These are phyloP conservation scores for Sebastes baramenuke DNA, from an alignment of 2,797 vertebrate species.

Conservation along the genomic window DNA sequence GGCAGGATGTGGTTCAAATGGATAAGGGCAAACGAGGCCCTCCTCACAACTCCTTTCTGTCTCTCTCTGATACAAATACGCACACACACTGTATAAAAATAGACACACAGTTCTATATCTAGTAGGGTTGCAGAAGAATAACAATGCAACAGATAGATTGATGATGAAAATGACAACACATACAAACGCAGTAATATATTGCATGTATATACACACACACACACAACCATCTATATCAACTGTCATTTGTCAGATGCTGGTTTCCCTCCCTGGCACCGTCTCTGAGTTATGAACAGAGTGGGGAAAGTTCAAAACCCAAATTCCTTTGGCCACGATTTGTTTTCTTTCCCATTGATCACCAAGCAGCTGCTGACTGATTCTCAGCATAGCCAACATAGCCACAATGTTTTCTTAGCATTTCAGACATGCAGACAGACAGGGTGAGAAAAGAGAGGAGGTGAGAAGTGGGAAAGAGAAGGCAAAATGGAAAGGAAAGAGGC, in stretches of 20 bases:
- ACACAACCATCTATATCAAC: constrained; percentile 1
- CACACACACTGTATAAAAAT: background rate
- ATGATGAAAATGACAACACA: background rate
- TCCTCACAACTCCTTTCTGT: constrained; percentile 4
- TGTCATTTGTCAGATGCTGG: constrained; percentile 43
- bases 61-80: background rate
- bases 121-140: background rate
- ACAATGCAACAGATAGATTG: background rate
- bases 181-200: background rate
- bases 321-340: constrained; percentile 79
- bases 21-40: constrained; percentile 42
- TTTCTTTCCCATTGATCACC: constrained; percentile 84
- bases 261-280: constrained; percentile 49
- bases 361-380: constrained; percentile 77
- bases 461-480: constrained; percentile 46
- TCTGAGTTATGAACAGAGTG: constrained; percentile 55
- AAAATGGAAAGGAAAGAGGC: constrained; percentile 26
- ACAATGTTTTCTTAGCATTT: constrained; percentile 81
- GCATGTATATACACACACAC: background rate
- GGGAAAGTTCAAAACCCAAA: constrained; percentile 68
- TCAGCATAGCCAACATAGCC: constrained; percentile 75
- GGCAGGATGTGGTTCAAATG: constrained; percentile 68
- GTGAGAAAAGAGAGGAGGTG: constrained; percentile 62
- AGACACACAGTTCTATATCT: background rate
- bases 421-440: constrained; percentile 70